Percentiles rank a stretch among this genome's conserved stretches.
phyloP scores from a whole-genome alignment of 2,113 vertebrate species.

The Eleginops maclovinus region DNA sequence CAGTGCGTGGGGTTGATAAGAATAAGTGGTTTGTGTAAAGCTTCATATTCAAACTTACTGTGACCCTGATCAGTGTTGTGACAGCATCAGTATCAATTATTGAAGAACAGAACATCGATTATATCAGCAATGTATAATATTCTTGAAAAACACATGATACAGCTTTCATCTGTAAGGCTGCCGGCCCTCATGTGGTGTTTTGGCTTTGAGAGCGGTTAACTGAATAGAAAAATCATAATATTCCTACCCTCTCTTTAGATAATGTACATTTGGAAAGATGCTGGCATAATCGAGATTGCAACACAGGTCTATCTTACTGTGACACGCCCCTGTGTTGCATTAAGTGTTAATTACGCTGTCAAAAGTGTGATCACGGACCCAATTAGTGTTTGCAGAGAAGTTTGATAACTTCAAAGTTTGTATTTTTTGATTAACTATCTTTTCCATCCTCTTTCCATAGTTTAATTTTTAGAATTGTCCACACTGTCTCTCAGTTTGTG shows the following conservation, averaged over 20 bases:
- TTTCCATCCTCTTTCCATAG: not conserved
- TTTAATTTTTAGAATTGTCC: not conserved
- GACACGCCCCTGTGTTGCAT: not conserved
- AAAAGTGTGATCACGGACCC: not conserved
- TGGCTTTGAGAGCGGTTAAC: not conserved
- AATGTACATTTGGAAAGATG: not conserved
- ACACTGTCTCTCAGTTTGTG: not conserved
- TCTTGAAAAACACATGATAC: not conserved
- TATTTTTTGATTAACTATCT: not conserved
- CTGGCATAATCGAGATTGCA: not conserved
- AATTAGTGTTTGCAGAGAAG: not conserved
- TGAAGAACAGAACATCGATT: not conserved
- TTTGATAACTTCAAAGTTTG: not conserved
- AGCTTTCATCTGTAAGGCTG: constrained; percentile 4
- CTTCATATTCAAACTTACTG: not conserved
- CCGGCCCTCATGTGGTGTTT: not conserved
- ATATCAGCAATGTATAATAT: not conserved
- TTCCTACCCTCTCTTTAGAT: not conserved
- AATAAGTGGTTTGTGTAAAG: constrained; percentile 5
- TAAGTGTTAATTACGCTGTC: not conserved
- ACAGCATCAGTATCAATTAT: not conserved
- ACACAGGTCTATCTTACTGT: not conserved
- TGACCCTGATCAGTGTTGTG: not conserved
- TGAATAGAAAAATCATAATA: not conserved
- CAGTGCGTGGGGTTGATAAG: not conserved